These are phyloP conservation scores for human (Homo sapiens) DNA, from an alignment of 2,113 vertebrate species.

Conservation along the genomic window DNA sequence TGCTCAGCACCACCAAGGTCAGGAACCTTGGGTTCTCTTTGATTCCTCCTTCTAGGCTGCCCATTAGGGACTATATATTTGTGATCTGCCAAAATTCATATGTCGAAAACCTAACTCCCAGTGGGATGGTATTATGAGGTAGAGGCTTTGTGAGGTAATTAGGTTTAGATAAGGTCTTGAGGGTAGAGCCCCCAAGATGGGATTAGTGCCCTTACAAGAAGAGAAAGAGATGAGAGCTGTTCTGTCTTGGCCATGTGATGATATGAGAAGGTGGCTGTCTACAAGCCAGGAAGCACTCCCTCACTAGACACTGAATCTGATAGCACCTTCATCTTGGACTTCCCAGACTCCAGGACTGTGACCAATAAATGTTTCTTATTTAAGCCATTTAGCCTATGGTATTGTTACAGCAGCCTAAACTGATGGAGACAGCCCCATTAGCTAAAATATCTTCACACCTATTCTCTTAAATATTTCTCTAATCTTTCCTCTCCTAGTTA, in stretches of 20 bases:
- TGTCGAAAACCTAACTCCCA: not conserved
- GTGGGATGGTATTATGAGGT: not conserved
- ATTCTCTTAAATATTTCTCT: not conserved
- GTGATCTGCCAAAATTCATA: not conserved
- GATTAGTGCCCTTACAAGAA: not conserved
- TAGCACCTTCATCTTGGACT: too few species aligned
- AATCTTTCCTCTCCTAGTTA: not conserved
- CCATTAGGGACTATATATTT: not conserved
- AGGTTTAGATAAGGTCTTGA: not conserved
- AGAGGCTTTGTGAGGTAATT: not conserved
- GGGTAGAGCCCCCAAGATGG: not conserved
- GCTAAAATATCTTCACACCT: not conserved
- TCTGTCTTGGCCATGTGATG: not conserved
- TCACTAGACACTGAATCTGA: not conserved
- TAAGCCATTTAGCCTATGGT: not conserved
- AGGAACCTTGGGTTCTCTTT: not conserved
- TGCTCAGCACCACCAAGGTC: not conserved
- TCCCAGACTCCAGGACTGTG: not conserved
- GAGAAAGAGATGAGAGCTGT: not conserved
- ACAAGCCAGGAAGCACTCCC: not conserved
- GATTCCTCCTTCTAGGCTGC: not conserved
- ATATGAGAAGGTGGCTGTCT: not conserved
- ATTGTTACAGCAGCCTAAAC: not conserved
- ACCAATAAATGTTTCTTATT: not conserved
- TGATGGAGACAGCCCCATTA: not conserved